phyloP scores from a whole-genome alignment of 1,140 invertebrate genomes.

The Palaemon carinicauda region DNA sequence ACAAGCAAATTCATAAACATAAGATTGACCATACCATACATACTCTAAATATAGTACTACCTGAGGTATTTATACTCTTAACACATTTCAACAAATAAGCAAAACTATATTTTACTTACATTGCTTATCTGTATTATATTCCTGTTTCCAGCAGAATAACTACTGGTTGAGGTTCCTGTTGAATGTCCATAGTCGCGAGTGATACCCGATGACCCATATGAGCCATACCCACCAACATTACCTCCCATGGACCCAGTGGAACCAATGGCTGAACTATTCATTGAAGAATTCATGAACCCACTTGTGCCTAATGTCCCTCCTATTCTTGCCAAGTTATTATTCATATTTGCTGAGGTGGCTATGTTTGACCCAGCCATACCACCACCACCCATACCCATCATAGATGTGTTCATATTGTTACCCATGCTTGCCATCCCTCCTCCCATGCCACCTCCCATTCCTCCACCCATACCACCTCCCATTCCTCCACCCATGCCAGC shows the following conservation, averaged over 20 bases:
- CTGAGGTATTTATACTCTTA: too few relatives aligned
- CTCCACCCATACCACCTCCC: slow-evolving; percentile 56
- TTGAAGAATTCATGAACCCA: slow-evolving; percentile 53
- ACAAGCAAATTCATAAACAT: too few relatives aligned
- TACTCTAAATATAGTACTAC: too few relatives aligned
- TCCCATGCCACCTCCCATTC: slow-evolving; percentile 63
- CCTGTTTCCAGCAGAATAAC: not conserved
- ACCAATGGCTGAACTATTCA: slow-evolving; percentile 44
- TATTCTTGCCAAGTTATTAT: slow-evolving; percentile 44
- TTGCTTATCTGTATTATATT: slow-evolving; percentile 5
- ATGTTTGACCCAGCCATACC: slow-evolving; percentile 56
- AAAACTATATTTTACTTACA: not conserved
- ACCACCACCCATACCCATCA: slow-evolving; percentile 56
- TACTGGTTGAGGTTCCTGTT: not conserved
- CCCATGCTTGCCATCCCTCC: slow-evolving; percentile 61
- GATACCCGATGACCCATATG: slow-evolving; percentile 39
- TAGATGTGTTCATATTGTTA: slow-evolving; percentile 58
- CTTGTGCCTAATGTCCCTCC: slow-evolving; percentile 51
- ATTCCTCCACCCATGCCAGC: slow-evolving; percentile 48
- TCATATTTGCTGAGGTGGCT: slow-evolving; percentile 57
- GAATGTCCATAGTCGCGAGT: slow-evolving; percentile 44
- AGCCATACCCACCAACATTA: slow-evolving; percentile 19
- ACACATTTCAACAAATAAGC: not conserved
- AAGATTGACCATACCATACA: too few relatives aligned
- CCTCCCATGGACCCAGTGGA: slow-evolving; percentile 42